Evolutionary conservation across 2,888 invertebrate species (phyloP).

Genomic region (Alloplasta piceator): DNA sequence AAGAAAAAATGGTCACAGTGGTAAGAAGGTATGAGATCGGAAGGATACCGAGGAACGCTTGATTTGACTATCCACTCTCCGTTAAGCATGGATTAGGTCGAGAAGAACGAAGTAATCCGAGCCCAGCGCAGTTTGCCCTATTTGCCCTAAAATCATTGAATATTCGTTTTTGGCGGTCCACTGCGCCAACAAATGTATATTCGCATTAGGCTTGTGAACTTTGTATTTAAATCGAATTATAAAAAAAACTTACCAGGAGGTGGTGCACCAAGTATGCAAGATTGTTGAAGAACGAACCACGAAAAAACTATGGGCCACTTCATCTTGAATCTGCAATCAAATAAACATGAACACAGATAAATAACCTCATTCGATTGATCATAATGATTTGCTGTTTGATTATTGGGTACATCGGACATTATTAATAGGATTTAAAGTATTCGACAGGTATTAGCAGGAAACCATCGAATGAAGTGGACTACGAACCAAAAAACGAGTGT

Average conservation of each 20-base stretch:
- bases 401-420: too few relatives aligned
- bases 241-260: slow-evolving; percentile 73
- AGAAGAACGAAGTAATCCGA: slow-evolving; percentile 60
- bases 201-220: too few relatives aligned
- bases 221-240: too few relatives aligned
- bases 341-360: slow-evolving; percentile 6
- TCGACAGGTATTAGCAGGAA: too few relatives aligned
- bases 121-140: slow-evolving; percentile 55
- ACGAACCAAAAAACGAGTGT: too few relatives aligned
- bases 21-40: slow-evolving; percentile 6
- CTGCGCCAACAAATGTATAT: too few relatives aligned
- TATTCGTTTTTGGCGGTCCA: too few relatives aligned
- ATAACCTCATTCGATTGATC: too few relatives aligned
- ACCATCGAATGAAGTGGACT: too few relatives aligned
- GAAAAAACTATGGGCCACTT: slow-evolving; percentile 78
- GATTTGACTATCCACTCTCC: slow-evolving; percentile 66
- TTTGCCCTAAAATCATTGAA: background rate
- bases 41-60: slow-evolving; percentile 47
- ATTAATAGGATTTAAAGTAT: too few relatives aligned
- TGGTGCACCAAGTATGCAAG: slow-evolving; percentile 76
- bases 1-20: slow-evolving; percentile 28
- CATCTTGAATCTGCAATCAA: slow-evolving; percentile 77
- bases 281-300: slow-evolving; percentile 77
- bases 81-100: slow-evolving; percentile 65
- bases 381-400: too few relatives aligned